A percentile compares a stretch with the other conserved stretches of the same genome.
Conservation (phyloP, 2,888 invertebrate genomes). For the Biston betularia region DNA sequence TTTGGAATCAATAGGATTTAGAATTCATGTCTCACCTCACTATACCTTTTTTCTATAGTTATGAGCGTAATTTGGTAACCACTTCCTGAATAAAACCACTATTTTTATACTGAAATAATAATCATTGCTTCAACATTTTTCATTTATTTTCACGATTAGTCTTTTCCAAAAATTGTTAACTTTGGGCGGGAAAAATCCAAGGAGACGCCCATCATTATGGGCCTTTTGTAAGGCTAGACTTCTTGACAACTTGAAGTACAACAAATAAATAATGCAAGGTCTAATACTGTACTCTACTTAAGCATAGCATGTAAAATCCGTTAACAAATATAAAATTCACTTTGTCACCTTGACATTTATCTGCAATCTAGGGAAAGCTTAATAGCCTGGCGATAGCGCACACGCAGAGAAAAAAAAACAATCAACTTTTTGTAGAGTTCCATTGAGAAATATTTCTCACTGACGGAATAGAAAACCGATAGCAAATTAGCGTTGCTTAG, state of each 20-base stretch:
- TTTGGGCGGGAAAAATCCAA: slow-evolving; percentile 33
- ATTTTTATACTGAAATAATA: too few species aligned
- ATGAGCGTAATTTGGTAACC: too few species aligned
- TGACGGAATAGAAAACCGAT: slow-evolving; percentile 22
- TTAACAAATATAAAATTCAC: slow-evolving; percentile 3
- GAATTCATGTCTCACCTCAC: too few species aligned
- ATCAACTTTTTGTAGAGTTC: slow-evolving; percentile 37
- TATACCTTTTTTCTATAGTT: too few species aligned
- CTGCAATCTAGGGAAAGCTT: slow-evolving; percentile 35
- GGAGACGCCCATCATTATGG: slow-evolving; percentile 37
- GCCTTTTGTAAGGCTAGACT: slow-evolving; percentile 47
- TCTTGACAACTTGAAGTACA: slow-evolving; percentile 44
- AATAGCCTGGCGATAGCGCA: slow-evolving; percentile 24
- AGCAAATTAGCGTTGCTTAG: slow-evolving; percentile 24
- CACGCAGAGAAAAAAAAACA: slow-evolving; percentile 30
- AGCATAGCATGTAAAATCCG: slow-evolving; percentile 17
- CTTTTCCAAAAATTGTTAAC: too few species aligned
- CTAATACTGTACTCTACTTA: slow-evolving; percentile 41
- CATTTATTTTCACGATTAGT: too few species aligned
- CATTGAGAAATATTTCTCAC: slow-evolving; percentile 34
- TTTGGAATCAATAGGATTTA: too few species aligned
- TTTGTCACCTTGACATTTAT: slow-evolving; percentile 31
- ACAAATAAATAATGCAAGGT: too few species aligned
- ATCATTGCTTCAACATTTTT: too few species aligned
- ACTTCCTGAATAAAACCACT: too few species aligned